A percentile compares a stretch with the other conserved stretches of the same genome.
phyloP scores from a whole-genome alignment of 2,888 invertebrate species.

The Diadegma fenestrale region DNA sequence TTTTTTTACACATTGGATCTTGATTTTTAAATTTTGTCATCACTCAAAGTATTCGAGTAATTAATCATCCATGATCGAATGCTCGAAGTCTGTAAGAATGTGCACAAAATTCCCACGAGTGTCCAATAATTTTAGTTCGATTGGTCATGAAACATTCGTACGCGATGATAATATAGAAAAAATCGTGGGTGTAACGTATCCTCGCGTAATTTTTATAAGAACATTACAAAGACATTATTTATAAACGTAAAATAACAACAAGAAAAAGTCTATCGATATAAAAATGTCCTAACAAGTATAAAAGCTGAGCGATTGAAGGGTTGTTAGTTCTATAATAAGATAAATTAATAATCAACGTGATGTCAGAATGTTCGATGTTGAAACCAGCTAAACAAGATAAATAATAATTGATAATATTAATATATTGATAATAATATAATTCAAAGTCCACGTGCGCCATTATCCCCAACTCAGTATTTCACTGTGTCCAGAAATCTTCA shows the following conservation, averaged over 20 bases:
- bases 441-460: constrained; percentile 55
- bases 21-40: too few relatives aligned
- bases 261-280: constrained; percentile 18
- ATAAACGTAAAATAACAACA: constrained; percentile 1
- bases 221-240: constrained; percentile 23
- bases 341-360: constrained; percentile 62
- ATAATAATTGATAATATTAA: constrained; percentile 38
- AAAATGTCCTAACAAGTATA: constrained; percentile 42
- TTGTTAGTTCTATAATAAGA: constrained; percentile 43
- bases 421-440: constrained; percentile 54
- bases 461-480: constrained; percentile 59
- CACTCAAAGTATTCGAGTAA: background rate
- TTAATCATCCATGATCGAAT: background rate
- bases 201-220: constrained; percentile 33
- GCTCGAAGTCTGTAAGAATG: constrained; percentile 12
- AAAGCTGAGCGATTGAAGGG: constrained; percentile 44
- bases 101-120: background rate
- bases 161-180: background rate
- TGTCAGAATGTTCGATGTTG: constrained; percentile 65
- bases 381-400: constrained; percentile 45
- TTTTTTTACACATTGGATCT: too few relatives aligned
- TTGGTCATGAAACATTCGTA: background rate
- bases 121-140: background rate
- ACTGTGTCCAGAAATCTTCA: constrained; percentile 18
- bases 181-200: constrained; percentile 25